These are phyloP conservation scores for Intellagama lesueurii DNA, from an alignment of 2,797 vertebrate species.

Conservation along the genomic window DNA sequence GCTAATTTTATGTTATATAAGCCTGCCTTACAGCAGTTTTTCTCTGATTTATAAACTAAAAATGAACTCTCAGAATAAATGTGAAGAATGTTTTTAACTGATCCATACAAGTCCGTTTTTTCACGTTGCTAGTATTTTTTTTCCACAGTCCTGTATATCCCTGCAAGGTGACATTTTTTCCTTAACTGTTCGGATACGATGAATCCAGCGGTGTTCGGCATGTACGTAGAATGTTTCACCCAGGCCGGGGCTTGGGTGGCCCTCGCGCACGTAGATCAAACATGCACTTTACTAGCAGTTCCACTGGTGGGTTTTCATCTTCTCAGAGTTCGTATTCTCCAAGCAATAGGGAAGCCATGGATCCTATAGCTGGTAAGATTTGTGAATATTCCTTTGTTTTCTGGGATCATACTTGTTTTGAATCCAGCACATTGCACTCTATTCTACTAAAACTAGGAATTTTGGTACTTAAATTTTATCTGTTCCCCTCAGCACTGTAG, in stretches of 20 bases:
- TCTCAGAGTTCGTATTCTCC: conserved; percentile 99
- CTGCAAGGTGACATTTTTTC: conserved; percentile 47
- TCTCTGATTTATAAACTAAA: neutral
- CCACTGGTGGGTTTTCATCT: conserved; percentile 94
- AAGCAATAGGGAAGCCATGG: conserved; percentile 99
- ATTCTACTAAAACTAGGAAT: neutral
- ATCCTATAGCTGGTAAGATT: conserved; percentile 96
- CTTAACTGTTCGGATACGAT: conserved; percentile 89
- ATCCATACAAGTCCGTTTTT: neutral
- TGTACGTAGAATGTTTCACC: conserved; percentile 99
- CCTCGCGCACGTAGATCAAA: conserved; percentile 97
- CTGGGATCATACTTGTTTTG: no score
- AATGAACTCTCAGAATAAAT: neutral
- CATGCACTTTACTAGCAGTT: conserved; percentile 99
- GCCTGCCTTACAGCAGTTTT: neutral
- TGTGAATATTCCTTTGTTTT: neutral
- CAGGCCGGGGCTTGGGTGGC: conserved; percentile 94
- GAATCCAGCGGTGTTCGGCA: conserved; percentile 99
- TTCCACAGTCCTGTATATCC: neutral
- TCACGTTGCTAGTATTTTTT: neutral
- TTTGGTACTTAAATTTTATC: neutral
- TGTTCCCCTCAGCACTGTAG: neutral
- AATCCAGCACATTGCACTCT: neutral
- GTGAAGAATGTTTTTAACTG: neutral
- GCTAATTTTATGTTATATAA: neutral